phyloP scores from a whole-genome alignment of 1,140 invertebrate genomes.

The Ctenoplectra terminalis region DNA sequence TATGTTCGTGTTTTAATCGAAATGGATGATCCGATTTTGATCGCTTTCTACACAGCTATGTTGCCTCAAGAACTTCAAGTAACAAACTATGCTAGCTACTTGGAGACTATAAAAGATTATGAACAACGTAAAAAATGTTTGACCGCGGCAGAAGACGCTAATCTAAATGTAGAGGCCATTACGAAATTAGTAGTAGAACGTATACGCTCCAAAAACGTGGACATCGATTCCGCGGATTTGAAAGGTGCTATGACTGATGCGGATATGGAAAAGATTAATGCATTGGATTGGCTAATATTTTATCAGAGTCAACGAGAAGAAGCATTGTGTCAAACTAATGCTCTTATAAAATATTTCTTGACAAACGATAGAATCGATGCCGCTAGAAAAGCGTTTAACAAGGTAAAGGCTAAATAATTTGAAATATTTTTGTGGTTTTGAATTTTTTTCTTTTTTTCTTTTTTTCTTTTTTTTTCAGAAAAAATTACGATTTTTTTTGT shows the following conservation, averaged over 20 bases:
- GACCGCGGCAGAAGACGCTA: constrained; percentile 87
- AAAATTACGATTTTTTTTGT: constrained; percentile 39
- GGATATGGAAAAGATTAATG: constrained; percentile 90
- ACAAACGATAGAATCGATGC: constrained; percentile 87
- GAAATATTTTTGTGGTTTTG: neutral
- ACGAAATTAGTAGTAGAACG: constrained; percentile 93
- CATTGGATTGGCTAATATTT: constrained; percentile 94
- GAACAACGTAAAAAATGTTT: constrained; percentile 86
- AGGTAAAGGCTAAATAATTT: constrained; percentile 78
- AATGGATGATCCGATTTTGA: constrained; percentile 88
- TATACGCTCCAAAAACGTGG: constrained; percentile 83
- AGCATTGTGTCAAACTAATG: constrained; percentile 93
- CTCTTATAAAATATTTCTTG: constrained; percentile 93
- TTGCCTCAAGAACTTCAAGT: constrained; percentile 89
- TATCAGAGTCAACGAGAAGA: constrained; percentile 91
- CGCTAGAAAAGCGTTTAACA: constrained; percentile 87
- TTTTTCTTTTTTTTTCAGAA: neutral
- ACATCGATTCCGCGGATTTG: constrained; percentile 71
- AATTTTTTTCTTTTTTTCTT: constrained; percentile 30
- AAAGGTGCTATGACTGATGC: constrained; percentile 82
- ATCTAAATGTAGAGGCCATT: constrained; percentile 92
- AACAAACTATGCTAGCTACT: constrained; percentile 89
- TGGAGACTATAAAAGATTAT: constrained; percentile 87
- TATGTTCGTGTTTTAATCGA: constrained; percentile 89
- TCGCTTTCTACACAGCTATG: constrained; percentile 93